Base-by-base conservation (phyloP, 2,113 vertebrate species). In the Myotis brandtii region DNA sequence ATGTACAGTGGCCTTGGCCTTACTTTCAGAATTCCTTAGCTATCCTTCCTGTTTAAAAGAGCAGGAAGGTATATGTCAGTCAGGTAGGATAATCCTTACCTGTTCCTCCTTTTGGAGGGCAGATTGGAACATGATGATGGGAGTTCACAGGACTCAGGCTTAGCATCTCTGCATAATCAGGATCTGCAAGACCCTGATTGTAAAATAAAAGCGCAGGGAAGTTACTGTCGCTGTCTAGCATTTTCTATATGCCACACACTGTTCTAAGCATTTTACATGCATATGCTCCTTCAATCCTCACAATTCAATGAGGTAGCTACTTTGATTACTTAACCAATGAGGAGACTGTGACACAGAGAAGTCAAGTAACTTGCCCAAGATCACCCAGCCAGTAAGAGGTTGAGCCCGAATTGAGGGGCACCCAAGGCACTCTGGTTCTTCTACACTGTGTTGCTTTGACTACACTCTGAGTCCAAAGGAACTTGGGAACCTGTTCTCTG, bases 391-490 rank as follows among this genome's bases (percentile, higher is more conserved):
- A 0, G 0, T 75, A 52, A 67, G 32, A 66, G 32, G 17, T 20
- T 0, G 43, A 66, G 67, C 6, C 17, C 5, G 0, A 30, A 27
- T 7, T 46, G 56, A 88, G 50, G 59, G 9, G 4, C 23, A 62
- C 59, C n/a, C 21, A 27, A 11, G n/a, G 30, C 40, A 30, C 17
- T 30, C 43, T 87, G 62, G 4, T 59, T 70, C 46, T 23, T 13
- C 13, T 21, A 14, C 0, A 1, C 32, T 17, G 9, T 2, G 17
- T n/a, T 43, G 37, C 13, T n/a, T 84, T 0, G 11, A 34, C 59
- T 72, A 32, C 5, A 59, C 25, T 70, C 16, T 0, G n/a, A 27
- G 52, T 62, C 34, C 25, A 23, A 75, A 72, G 18, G 32, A 50
- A 52, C 86, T 27, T 80, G 81, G 84, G 40, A n/a, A 64, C 21